A percentile compares a stretch with the other conserved stretches of the same genome.
Conservation (phyloP, 2,797 vertebrate genomes). For the Eremophila alpestris region DNA sequence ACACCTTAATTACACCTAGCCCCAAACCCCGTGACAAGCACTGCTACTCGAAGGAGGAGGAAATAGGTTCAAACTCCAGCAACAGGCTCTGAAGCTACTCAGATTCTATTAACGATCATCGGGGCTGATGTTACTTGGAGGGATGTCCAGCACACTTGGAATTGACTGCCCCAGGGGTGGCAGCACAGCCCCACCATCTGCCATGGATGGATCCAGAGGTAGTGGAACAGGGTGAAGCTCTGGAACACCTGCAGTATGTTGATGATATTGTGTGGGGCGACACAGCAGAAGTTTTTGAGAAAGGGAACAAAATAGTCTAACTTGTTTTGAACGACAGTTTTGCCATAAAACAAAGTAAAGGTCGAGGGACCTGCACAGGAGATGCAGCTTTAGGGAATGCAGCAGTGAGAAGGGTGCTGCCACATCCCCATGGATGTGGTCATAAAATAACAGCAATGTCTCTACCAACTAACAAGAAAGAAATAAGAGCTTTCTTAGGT, state of each 20-base stretch:
- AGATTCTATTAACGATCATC: not conserved
- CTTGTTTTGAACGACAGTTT: accelerated
- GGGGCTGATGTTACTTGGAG: not conserved
- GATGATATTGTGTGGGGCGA: accelerated
- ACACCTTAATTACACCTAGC: not conserved
- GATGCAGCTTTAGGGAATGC: not conserved
- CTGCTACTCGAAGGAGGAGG: not conserved
- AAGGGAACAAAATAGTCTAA: not conserved
- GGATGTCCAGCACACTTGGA: not conserved
- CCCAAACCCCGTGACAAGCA: not conserved
- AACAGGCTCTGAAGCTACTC: not conserved
- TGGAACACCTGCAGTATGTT: not conserved
- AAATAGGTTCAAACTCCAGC: not conserved
- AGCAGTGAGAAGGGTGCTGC: not conserved
- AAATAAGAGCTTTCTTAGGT: not conserved
- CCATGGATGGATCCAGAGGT: not conserved
- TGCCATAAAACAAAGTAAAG: not conserved
- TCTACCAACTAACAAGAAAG: not conserved
- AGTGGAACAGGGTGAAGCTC: not conserved
- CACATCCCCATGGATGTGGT: not conserved
- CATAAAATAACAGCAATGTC: not conserved
- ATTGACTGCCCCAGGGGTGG: accelerated
- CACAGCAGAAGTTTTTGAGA: not conserved
- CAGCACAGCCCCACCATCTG: not conserved
- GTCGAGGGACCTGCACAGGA: not conserved